A percentile compares a stretch with the other conserved stretches of the same genome.
phyloP scores from a whole-genome alignment of 30 jellyfish, hydroid and myxozoan genomes.

The Hydractinia echinata region DNA sequence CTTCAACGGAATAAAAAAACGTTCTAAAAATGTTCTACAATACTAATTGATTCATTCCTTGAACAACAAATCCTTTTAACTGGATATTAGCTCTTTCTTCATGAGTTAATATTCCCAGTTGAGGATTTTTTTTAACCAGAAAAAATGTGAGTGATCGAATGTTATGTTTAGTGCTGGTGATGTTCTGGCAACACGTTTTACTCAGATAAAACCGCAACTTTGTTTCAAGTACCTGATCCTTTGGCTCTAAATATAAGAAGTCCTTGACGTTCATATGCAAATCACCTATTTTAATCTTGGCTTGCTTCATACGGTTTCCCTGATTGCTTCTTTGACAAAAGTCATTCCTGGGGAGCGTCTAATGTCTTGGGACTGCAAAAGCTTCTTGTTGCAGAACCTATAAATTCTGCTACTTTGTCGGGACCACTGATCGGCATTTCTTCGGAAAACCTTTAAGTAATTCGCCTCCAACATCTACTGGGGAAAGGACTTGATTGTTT shows the following conservation, averaged over 20 bases:
- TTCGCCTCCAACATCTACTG: slow-evolving; percentile 23
- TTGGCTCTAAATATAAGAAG: slow-evolving; percentile 19
- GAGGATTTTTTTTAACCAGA: background rate
- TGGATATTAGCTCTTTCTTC: background rate
- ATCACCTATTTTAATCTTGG: slow-evolving; percentile 28
- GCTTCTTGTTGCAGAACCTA: slow-evolving; percentile 2
- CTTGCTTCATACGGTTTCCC: slow-evolving; percentile 36
- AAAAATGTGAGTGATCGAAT: background rate
- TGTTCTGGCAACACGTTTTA: background rate
- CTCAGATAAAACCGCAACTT: background rate
- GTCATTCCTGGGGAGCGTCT: background rate
- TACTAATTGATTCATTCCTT: no score
- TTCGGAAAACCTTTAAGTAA: background rate
- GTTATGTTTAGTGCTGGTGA: slow-evolving; percentile 12
- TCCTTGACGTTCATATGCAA: slow-evolving; percentile 27
- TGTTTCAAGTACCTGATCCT: slow-evolving; percentile 2
- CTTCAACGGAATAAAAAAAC: no score
- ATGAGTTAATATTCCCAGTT: background rate
- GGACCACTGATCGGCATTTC: no score
- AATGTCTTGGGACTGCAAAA: slow-evolving; percentile 31
- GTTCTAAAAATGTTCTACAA: no score
- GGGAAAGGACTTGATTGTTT: slow-evolving; percentile 32
- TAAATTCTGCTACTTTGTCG: background rate
- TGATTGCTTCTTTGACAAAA: slow-evolving; percentile 21
- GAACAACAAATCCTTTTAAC: no score